These are phyloP conservation scores for Pseudochirops cupreus DNA, from an alignment of 2,797 vertebrate genomes.

Conservation along the genomic window DNA sequence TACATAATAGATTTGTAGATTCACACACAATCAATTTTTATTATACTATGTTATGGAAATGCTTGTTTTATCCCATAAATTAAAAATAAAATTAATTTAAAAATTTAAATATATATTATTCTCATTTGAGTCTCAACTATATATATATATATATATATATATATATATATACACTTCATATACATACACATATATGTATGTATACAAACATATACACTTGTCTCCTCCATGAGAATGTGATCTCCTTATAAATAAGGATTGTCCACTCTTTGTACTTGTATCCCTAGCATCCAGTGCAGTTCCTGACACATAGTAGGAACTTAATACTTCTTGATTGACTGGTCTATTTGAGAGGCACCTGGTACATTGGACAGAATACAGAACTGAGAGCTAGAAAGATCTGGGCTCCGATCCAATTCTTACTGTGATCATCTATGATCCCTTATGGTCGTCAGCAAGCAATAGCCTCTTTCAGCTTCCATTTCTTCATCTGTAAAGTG, in stretches of 20 bases:
- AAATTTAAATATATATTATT: neutral
- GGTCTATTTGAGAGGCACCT: neutral
- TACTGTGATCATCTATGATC: neutral
- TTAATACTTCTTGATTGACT: neutral
- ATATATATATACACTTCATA: neutral
- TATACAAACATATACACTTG: neutral
- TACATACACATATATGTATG: neutral
- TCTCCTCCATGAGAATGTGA: neutral
- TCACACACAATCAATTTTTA: neutral
- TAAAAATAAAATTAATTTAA: neutral
- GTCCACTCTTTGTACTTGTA: neutral
- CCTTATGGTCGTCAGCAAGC: neutral
- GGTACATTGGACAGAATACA: neutral
- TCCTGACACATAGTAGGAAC: neutral
- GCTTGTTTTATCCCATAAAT: neutral
- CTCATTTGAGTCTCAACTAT: neutral
- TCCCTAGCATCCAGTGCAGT: neutral
- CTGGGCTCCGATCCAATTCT: neutral
- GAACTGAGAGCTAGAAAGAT: neutral
- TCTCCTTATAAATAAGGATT: neutral
- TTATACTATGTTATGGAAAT: neutral
- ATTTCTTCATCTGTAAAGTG: neutral
- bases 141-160: neutral
- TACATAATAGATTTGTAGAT: neutral
- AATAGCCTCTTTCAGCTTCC: neutral